Conservation (phyloP, 2,888 invertebrate species). For the Drosophila quinaria region DNA sequence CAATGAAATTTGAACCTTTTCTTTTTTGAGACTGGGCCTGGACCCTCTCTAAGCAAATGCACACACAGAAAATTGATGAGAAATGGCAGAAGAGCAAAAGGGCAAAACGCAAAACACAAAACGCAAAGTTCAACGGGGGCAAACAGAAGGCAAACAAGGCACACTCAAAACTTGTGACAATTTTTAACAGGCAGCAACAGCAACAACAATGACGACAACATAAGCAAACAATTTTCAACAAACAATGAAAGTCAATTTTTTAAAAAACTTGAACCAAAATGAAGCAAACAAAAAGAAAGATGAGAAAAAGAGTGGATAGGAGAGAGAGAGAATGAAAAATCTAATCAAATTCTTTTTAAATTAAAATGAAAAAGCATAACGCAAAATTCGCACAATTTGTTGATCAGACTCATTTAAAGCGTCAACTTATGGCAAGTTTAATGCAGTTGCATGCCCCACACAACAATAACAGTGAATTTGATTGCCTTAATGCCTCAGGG, state of each 20-base stretch:
- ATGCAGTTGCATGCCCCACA: constrained; percentile 20
- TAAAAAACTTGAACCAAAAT: constrained; percentile 26
- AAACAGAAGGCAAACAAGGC: constrained; percentile 38
- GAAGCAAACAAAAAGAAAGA: constrained; percentile 13
- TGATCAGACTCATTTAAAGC: constrained; percentile 18
- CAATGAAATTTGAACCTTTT: constrained; percentile 58
- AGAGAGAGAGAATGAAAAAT: constrained; percentile 11
- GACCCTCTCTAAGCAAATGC: constrained; percentile 10
- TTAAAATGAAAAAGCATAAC: constrained; percentile 14
- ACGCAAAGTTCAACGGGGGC: constrained; percentile 16
- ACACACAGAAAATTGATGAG: constrained; percentile 41
- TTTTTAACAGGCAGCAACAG: constrained; percentile 38
- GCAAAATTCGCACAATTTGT: constrained; percentile 21
- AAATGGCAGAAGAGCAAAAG: constrained; percentile 15
- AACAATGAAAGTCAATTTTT: constrained; percentile 60
- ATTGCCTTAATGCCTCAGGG: constrained; percentile 3
- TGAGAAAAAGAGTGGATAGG: background rate
- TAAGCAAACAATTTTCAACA: constrained; percentile 65
- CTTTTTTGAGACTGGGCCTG: constrained; percentile 1
- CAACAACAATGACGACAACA: constrained; percentile 32
- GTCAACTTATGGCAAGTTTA: constrained; percentile 21
- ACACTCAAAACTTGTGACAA: constrained; percentile 56
- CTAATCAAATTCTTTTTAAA: constrained; percentile 46
- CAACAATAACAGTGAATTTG: constrained; percentile 13
- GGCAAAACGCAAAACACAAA: constrained; percentile 1